Percentiles rank a stretch among this genome's conserved stretches.
These are phyloP conservation scores for Pectinophora gossypiella DNA, from an alignment of 1,140 invertebrate genomes.

Conservation along the genomic window DNA sequence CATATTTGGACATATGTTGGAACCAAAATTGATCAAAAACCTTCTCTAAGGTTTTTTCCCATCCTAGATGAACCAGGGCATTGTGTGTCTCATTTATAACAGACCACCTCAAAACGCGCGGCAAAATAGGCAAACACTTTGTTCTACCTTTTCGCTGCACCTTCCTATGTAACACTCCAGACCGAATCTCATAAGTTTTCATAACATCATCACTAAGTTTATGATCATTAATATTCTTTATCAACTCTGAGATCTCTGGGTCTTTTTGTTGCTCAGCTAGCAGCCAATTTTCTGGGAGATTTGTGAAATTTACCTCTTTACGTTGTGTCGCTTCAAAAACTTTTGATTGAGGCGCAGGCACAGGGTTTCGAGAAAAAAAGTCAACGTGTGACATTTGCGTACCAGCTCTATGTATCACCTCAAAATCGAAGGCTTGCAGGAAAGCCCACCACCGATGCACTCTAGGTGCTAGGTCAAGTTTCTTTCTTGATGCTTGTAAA, in stretches of 20 bases:
- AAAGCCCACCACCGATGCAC: not conserved
- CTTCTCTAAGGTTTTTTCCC: constrained; percentile 35
- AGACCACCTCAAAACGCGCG: constrained; percentile 28
- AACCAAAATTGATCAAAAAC: constrained; percentile 28
- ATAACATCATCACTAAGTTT: constrained; percentile 9
- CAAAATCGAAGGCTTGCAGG: not conserved
- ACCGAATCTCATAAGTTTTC: constrained; percentile 18
- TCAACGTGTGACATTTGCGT: not conserved
- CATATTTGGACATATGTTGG: constrained; percentile 17
- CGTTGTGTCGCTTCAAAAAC: not conserved
- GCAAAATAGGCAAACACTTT: constrained; percentile 37
- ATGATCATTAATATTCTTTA: constrained; percentile 12
- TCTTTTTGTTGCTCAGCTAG: constrained; percentile 21
- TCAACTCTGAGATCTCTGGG: constrained; percentile 11
- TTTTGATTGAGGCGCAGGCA: not conserved
- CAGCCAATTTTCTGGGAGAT: constrained; percentile 17
- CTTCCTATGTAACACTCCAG: constrained; percentile 18
- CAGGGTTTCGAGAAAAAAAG: not conserved
- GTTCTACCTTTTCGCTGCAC: constrained; percentile 14
- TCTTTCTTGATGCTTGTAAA: not conserved
- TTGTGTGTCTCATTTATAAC: constrained; percentile 46
- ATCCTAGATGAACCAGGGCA: constrained; percentile 26
- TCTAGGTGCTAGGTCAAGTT: not conserved
- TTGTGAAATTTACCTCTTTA: constrained; percentile 20
- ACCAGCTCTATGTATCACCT: not conserved